Evolutionary conservation across 2,888 invertebrate species (phyloP), one percentile per base, ranked within the genome.

Genomic region (Oscheius sp.): DNA sequence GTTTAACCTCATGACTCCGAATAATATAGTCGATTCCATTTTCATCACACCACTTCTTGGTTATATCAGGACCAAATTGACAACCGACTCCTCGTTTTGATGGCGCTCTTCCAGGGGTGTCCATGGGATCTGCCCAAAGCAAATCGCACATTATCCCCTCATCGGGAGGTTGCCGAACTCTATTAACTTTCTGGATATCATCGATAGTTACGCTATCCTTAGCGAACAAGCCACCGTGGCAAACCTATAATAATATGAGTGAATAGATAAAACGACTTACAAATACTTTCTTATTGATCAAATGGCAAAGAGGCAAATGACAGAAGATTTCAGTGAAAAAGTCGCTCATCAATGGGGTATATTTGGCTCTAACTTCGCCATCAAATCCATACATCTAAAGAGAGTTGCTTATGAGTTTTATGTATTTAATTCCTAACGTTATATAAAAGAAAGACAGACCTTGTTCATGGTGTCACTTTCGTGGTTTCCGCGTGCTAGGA

Each of bases 251-350:
- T 10, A 23, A 37, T 10, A 39, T 34, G 2, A 6, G 1, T 34
- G 42, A 10, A 55, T 64, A 46, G 52, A 6, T n/a, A 10, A 23
- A n/a, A 42, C 0, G 27, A 72, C 85, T 88, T 87, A 92, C 92
- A 82, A 93, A 88, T 69, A 93, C 91, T 88, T 90, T 91, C 71
- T 91, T 90, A 88, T 96, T 97, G 87, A 99, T 88, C 17, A 95
- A 93, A 88, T 98, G 97, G 50, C 94, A 93, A 65, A 98, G 89
- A 0, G 98, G 98, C 76, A 98, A 89, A 92, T 93, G 95, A 89
- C 97, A 97, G 89, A 96, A 98, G 23, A 98, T 95, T 90, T 97
- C 96, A 1, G 97, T 96, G 89, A 99, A 99, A 53, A 98, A 90
- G 76, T 96, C 94, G 0, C 94, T 93, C 96, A 98, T 97, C 87